Base-by-base conservation (phyloP, 2,797 vertebrate genomes). In the Galaxias olidus region DNA sequence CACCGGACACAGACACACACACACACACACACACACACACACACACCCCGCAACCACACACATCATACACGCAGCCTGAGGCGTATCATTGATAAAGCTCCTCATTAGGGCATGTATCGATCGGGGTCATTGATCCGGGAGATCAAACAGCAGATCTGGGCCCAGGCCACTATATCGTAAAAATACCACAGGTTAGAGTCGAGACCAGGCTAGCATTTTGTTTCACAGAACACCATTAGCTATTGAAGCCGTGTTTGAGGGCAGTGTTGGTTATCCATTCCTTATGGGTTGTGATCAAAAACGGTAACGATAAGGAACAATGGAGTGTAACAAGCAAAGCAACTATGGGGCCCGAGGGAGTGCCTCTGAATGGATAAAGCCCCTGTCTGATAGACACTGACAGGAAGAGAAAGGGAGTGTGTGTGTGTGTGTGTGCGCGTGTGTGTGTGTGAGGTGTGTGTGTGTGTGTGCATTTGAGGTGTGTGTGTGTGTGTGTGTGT, bases 71-170 rank as follows among this genome's bases (percentile, higher is more conserved):
- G 74, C 72, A 68, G 55, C 73, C 71, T 66, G 51, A 0, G 10
- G 68, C 70, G 65, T 69, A 79, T 79, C 70, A 72, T 65, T 74
- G 66, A 86, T 72, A 65, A 52, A 68, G 54, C 50, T 77, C 77
- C 75, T 84, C 82, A 87, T 89, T 85, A 85, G 74, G 76, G 77
- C 56, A 54, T 17, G 54, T 76, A 90, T 88, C 73, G 85, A 90
- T 81, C 79, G 74, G 69, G 69, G 71, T 65, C 73, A 87, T 88
- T 73, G 85, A 88, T 86, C 79, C 52, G 69, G 77, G 76, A 84
- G 71, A 82, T 86, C 81, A 72, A 83, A 75, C 76, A 78, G 71
- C 60, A 71, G 66, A 81, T 85, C 55, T 80, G 60, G 76, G 71
- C 79, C 75, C 79, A 72, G 72, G 71, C 73, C 75, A 73, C 51